Base-by-base conservation (phyloP, 2,888 invertebrate genomes). In the Colletes collaris region DNA sequence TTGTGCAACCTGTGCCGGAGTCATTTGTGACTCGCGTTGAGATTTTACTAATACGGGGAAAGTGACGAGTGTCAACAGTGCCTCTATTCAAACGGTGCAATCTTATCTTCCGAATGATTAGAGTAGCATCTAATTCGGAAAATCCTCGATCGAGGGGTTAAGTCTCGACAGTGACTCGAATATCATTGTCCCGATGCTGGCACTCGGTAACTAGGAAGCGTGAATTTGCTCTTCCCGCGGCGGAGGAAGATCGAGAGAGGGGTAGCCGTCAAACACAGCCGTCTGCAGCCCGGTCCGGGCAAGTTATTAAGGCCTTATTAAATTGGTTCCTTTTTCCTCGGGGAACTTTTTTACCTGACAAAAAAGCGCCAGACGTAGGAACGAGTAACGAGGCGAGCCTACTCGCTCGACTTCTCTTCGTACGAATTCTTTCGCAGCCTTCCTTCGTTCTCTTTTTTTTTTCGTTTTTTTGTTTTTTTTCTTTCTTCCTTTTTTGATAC, bases 301-400 rank as follows among this genome's bases (percentile, higher is more conserved):
- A 87, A 90, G 89, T 90, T 90, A 90, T 90, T 89, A 90, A 89
- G 87, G 86, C 87, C 88, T 90, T 90, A 90, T 90, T 90, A 90
- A 90, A 90, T 88, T 84, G 88, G 84, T 90, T 89, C 87, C 85
- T 85, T 87, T 84, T 80, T 49, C 27, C 82, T 72, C 65, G 63
- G 46, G 72, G 67, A 82, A 80, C 79, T 84, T 85, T 86, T 85
- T 85, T 69, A 74, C 76, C 84, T 77, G 84, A 79, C 85, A 85
- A 84, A 85, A 87, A 85, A 13, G 44, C 53, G 76, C 79, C 77
- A 77, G 84, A 82, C 79, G 74, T 65, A 69, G 84, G 84, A 77
- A 76, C 74, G 81, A 79, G 79, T 86, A 86, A 86, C 83, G 85
- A 81, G 79, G 56, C 66, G 49, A 67, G 82, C 86, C 86, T 84